phyloP scores from a whole-genome alignment of 2,888 invertebrate species.

The Elegia similella region DNA sequence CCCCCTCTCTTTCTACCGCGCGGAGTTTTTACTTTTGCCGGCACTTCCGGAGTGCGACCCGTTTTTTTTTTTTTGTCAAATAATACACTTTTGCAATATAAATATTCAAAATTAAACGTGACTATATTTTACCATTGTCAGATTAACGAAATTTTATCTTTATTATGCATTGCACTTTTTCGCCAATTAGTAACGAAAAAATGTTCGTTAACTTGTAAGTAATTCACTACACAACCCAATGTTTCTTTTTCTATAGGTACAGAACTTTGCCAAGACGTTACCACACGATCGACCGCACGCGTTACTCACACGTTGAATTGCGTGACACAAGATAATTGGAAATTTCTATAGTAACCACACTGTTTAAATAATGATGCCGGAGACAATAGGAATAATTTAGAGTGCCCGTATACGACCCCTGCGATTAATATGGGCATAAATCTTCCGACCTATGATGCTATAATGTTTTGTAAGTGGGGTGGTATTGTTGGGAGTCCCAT shows the following conservation, averaged over 20 bases:
- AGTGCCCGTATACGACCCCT: conserved; percentile 46
- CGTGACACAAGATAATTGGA: conserved; percentile 28
- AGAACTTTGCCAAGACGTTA: not conserved
- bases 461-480: conserved; percentile 30
- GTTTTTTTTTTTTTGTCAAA: too few relatives aligned
- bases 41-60: too few relatives aligned
- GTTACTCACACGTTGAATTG: conserved; percentile 15
- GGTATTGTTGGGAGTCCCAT: conserved; percentile 21
- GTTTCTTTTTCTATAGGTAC: not conserved
- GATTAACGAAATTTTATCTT: too few relatives aligned
- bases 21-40: too few relatives aligned
- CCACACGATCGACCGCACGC: not conserved
- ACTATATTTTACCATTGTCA: too few relatives aligned
- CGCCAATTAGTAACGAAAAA: too few relatives aligned
- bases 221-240: not conserved
- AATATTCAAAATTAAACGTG: too few relatives aligned
- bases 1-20: too few relatives aligned
- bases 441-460: conserved; percentile 37
- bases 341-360: conserved; percentile 33
- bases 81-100: too few relatives aligned
- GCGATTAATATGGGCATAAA: conserved; percentile 64
- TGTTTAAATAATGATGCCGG: conserved; percentile 36
- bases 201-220: not conserved
- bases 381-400: conserved; percentile 51
- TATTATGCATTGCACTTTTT: too few relatives aligned